phyloP scores from a whole-genome alignment of 2,888 invertebrate species.

The Amphipyra berbera region DNA sequence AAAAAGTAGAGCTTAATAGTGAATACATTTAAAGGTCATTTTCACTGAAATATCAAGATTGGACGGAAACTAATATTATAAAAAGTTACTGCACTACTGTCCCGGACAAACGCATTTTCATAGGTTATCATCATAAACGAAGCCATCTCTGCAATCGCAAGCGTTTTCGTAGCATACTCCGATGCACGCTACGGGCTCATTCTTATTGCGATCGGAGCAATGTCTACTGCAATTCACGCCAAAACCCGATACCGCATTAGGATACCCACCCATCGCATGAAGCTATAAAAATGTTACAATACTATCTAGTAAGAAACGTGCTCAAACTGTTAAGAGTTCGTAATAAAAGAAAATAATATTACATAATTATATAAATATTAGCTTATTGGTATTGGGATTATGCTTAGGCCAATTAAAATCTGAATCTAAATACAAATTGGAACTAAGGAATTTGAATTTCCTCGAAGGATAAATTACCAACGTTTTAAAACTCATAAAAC shows the following conservation, averaged over 20 bases:
- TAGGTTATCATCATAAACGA: constrained; percentile 38
- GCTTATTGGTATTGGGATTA: not conserved
- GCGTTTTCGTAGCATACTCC: constrained; percentile 44
- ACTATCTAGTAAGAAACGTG: constrained; percentile 1
- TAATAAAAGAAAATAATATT: not conserved
- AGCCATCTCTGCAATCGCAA: constrained; percentile 58
- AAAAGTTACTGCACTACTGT: constrained; percentile 64
- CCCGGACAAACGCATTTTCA: constrained; percentile 52
- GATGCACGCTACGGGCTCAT: constrained; percentile 33
- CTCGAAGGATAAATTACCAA: not conserved
- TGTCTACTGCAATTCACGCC: constrained; percentile 59
- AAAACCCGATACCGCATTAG: constrained; percentile 59
- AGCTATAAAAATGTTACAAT: constrained; percentile 38
- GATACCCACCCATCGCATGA: constrained; percentile 59
- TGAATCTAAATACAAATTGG: not conserved
- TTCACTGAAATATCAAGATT: not conserved
- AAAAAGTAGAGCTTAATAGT: constrained; percentile 1
- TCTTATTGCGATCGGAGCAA: constrained; percentile 53
- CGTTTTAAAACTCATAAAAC: not conserved
- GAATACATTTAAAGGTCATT: constrained; percentile 4
- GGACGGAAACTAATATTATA: not conserved
- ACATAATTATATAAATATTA: not conserved
- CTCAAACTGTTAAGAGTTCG: not conserved
- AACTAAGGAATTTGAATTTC: not conserved
- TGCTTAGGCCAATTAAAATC: not conserved